These are phyloP conservation scores for Enteromius treurensis DNA, from an alignment of 2,797 vertebrate genomes.

Conservation along the genomic window DNA sequence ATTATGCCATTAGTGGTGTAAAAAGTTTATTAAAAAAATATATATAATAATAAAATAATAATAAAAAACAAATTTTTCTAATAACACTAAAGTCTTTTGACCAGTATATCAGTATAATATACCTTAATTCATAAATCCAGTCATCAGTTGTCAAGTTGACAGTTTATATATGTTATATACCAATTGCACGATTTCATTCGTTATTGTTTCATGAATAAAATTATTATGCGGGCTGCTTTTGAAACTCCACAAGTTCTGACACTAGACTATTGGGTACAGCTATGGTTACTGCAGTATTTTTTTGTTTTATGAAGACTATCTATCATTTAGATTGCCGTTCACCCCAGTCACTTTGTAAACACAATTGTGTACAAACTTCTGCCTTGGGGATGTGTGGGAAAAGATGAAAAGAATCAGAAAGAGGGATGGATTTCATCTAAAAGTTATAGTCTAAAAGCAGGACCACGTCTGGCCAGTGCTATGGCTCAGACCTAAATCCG, in stretches of 20 bases:
- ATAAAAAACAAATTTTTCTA: not conserved
- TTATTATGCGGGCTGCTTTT: not conserved
- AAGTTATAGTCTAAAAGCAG: constrained; percentile 44
- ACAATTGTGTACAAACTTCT: constrained; percentile 57
- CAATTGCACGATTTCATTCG: not conserved
- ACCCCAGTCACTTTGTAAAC: constrained; percentile 23
- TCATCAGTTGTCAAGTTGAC: not conserved
- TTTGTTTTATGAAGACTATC: constrained; percentile 17
- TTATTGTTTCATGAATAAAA: not conserved
- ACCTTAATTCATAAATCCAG: not conserved
- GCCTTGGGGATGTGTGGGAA: constrained; percentile 38
- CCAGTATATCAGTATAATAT: not conserved
- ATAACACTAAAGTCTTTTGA: not conserved
- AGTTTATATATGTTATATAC: not conserved
- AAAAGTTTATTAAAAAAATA: not conserved
- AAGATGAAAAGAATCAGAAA: constrained; percentile 13
- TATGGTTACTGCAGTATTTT: constrained; percentile 5
- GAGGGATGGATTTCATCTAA: constrained; percentile 46
- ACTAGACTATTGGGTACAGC: constrained; percentile 16
- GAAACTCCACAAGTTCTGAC: not conserved
- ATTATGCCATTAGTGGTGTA: not conserved
- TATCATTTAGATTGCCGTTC: constrained; percentile 40
- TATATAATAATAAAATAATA: too few species aligned
- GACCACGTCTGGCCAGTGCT: not conserved
- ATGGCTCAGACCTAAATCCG: constrained; percentile 30